Evolutionary conservation across 2,113 vertebrate species (phyloP).

Genomic region (Romanogobio albipinnatus): DNA sequence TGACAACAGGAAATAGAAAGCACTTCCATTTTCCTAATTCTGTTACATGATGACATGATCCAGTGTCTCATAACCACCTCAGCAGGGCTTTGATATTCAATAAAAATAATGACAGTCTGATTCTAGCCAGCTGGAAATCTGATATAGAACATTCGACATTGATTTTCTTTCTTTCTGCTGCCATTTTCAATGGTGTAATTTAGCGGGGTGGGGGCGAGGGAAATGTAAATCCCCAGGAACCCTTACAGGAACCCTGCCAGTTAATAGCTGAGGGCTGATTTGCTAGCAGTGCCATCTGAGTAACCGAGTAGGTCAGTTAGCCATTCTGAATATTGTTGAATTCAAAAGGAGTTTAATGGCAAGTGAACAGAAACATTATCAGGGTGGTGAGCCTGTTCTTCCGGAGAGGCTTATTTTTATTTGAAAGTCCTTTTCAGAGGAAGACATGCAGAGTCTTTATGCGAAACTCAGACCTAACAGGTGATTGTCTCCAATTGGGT

Average conservation of each 20-base stretch:
- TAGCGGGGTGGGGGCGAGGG: not conserved
- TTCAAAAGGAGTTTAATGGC: conserved; percentile 24
- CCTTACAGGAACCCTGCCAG: conserved; percentile 11
- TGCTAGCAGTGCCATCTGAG: conserved; percentile 5
- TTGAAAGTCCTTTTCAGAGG: conserved; percentile 15
- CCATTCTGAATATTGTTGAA: conserved; percentile 24
- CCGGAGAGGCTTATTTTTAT: not conserved
- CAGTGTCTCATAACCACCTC: conserved; percentile 35
- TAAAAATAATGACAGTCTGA: conserved; percentile 16
- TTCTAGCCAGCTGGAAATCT: conserved; percentile 8
- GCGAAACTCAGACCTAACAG: not conserved
- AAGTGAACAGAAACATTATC: conserved; percentile 32
- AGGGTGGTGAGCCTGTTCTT: conserved; percentile 12
- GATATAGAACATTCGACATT: conserved; percentile 12
- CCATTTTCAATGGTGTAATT: not conserved
- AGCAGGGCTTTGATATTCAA: conserved; percentile 16
- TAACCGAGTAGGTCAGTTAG: conserved; percentile 4
- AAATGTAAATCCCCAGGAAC: not conserved
- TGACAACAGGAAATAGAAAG: not conserved
- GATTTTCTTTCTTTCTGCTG: not conserved
- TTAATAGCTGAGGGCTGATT: conserved; percentile 9
- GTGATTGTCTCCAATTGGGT: conserved; percentile 40
- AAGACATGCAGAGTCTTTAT: conserved; percentile 10
- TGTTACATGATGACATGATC: not conserved
- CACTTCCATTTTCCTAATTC: conserved; percentile 8